Evolutionary conservation across 1,140 invertebrate species (phyloP).

Genomic region (Sitophilus oryzae): DNA sequence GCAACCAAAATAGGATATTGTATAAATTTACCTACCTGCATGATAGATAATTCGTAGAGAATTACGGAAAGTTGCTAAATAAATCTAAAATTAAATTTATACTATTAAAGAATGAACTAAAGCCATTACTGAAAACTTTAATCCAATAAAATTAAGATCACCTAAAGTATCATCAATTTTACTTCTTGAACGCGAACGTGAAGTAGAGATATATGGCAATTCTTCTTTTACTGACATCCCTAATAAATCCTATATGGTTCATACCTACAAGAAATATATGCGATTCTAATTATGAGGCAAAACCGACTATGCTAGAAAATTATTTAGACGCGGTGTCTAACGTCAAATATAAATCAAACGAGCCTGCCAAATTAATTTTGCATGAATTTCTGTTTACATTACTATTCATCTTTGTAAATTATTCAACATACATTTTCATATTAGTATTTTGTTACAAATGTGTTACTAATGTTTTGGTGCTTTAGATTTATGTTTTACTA

Average conservation of each 20-base stretch:
- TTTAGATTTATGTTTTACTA: background rate
- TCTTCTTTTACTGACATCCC: background rate
- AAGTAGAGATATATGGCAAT: too few species aligned
- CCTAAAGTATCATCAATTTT: too few species aligned
- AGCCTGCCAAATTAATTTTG: background rate
- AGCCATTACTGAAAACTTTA: too few species aligned
- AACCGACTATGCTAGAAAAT: background rate
- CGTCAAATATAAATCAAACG: background rate
- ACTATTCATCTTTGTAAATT: background rate
- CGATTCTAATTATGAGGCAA: background rate
- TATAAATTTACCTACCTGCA: too few species aligned
- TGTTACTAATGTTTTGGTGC: background rate
- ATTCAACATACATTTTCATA: background rate
- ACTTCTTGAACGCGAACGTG: too few species aligned
- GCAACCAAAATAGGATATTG: too few species aligned
- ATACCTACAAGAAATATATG: background rate
- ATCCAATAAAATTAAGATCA: too few species aligned
- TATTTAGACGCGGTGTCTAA: background rate
- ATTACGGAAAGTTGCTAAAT: too few species aligned
- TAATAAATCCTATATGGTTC: background rate
- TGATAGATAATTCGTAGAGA: too few species aligned
- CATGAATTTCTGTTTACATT: background rate
- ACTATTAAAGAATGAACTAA: too few species aligned
- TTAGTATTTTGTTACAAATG: background rate
- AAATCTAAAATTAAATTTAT: too few species aligned